These are phyloP conservation scores for Cecidostiba fungosa DNA, from an alignment of 2,888 invertebrate genomes.

Conservation along the genomic window DNA sequence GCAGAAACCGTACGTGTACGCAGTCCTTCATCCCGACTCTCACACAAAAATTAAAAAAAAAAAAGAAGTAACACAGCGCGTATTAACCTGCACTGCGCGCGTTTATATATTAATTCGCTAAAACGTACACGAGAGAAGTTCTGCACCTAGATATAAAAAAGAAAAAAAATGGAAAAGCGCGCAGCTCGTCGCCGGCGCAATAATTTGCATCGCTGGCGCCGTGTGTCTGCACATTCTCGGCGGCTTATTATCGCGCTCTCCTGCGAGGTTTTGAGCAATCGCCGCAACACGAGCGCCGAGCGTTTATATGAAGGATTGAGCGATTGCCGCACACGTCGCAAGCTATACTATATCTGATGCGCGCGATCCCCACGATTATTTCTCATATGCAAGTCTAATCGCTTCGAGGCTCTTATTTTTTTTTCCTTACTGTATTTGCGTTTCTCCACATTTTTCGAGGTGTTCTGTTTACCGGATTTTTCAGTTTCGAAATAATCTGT, in stretches of 20 bases:
- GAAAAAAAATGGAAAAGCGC: slow-evolving; percentile 22
- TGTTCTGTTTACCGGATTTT: too few relatives aligned
- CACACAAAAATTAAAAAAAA: too few relatives aligned
- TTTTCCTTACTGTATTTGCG: not conserved
- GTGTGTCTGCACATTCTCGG: slow-evolving; percentile 55
- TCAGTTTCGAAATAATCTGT: too few relatives aligned
- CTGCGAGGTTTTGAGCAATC: slow-evolving; percentile 56
- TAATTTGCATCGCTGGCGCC: slow-evolving; percentile 62
- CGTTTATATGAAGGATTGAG: slow-evolving; percentile 39
- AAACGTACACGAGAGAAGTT: slow-evolving; percentile 16
- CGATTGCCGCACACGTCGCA: slow-evolving; percentile 55
- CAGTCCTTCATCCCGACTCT: not conserved
- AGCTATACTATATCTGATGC: too few relatives aligned
- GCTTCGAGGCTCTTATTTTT: not conserved
- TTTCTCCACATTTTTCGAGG: too few relatives aligned
- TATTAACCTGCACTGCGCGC: not conserved
- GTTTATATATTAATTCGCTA: slow-evolving; percentile 12
- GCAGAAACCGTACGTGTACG: not conserved
- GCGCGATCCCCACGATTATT: not conserved
- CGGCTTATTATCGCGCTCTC: slow-evolving; percentile 45
- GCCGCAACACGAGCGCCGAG: not conserved
- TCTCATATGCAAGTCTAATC: not conserved
- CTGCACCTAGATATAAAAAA: not conserved
- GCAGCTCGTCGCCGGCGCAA: slow-evolving; percentile 17
- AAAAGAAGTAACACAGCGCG: not conserved